These are phyloP conservation scores for Ooceraea biroi DNA, from an alignment of 1,140 invertebrate species.

Conservation along the genomic window DNA sequence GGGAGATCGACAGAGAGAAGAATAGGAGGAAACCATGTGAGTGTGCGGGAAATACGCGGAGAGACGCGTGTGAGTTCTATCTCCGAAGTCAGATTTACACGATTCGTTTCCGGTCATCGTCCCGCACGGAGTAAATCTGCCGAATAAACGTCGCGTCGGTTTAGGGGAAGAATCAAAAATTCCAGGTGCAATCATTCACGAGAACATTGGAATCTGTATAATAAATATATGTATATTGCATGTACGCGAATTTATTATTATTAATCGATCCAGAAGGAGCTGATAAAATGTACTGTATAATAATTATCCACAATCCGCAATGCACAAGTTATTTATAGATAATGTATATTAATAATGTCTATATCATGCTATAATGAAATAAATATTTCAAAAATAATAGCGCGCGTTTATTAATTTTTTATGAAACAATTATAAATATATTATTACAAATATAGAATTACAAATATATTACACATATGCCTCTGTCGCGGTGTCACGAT, in stretches of 20 bases:
- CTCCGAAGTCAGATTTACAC: slow-evolving; percentile 15
- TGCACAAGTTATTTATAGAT: slow-evolving; percentile 27
- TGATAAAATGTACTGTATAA: too few species aligned
- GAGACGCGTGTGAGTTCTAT: neutral
- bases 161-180: too few species aligned
- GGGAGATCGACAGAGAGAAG: slow-evolving; percentile 24
- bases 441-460: neutral
- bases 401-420: neutral
- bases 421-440: neutral
- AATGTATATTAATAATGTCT: neutral
- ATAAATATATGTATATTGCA: too few species aligned
- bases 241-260: too few species aligned
- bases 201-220: too few species aligned
- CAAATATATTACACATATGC: neutral
- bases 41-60: neutral
- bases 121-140: neutral
- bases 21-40: neutral
- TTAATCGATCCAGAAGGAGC: too few species aligned
- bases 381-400: neutral
- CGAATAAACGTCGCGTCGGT: neutral
- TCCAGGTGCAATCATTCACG: too few species aligned
- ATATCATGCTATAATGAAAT: neutral
- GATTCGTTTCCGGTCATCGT: slow-evolving; percentile 14
- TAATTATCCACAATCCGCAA: slow-evolving; percentile 14
- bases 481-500: neutral